These are phyloP conservation scores for Scaptomyza pallida DNA, from an alignment of 1,140 invertebrate species.

Conservation along the genomic window DNA sequence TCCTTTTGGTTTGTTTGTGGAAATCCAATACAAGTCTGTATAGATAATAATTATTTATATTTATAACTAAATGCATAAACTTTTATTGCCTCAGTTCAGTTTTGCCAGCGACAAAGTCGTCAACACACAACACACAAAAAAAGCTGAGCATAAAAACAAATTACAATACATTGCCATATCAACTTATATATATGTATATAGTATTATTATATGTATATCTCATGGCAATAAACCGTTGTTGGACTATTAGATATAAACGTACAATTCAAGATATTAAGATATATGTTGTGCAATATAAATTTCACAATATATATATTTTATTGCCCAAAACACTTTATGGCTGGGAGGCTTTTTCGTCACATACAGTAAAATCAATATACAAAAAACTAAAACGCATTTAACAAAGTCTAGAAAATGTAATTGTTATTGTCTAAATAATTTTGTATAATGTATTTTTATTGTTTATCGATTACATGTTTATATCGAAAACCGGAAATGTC, in stretches of 20 bases:
- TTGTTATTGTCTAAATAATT: too few relatives aligned
- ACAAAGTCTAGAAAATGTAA: neutral
- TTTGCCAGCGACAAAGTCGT: slow-evolving; percentile 63
- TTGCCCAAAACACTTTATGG: slow-evolving; percentile 31
- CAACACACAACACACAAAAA: too few relatives aligned
- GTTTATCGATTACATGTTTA: too few relatives aligned
- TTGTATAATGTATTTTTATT: too few relatives aligned
- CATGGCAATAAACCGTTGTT: slow-evolving; percentile 11
- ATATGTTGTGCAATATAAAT: slow-evolving; percentile 11
- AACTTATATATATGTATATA: slow-evolving; percentile 30
- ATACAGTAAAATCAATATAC: neutral
- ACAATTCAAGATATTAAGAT: too few relatives aligned
- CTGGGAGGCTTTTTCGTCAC: slow-evolving; percentile 21
- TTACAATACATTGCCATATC: slow-evolving; percentile 63
- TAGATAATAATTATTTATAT: slow-evolving; percentile 80
- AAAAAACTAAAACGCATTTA: neutral
- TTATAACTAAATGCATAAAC: slow-evolving; percentile 81
- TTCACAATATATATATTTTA: slow-evolving; percentile 59
- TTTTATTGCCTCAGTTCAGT: slow-evolving; percentile 54
- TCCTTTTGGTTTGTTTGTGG: slow-evolving; percentile 24
- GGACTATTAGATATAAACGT: slow-evolving; percentile 5
- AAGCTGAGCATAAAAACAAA: slow-evolving; percentile 74
- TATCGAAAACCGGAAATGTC: too few relatives aligned
- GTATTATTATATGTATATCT: slow-evolving; percentile 26
- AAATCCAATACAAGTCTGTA: slow-evolving; percentile 62